Percentiles rank a stretch among this genome's conserved stretches.
Conservation (phyloP, 2,888 invertebrate genomes). For the Griposia aprilina region DNA sequence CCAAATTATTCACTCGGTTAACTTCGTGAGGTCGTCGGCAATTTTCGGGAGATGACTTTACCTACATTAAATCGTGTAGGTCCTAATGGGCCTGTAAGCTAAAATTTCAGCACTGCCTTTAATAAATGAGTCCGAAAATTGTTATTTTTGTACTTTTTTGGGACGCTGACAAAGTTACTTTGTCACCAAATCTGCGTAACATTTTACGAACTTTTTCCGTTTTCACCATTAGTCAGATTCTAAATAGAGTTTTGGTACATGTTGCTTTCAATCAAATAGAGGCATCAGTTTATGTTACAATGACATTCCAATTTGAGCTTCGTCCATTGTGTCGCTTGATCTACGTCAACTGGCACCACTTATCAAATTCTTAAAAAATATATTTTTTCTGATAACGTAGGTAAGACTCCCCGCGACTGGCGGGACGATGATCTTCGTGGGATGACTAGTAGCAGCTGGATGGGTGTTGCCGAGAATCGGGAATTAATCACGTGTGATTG, state of each 20-base stretch:
- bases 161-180: slow-evolving; percentile 4
- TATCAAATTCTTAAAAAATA: background rate
- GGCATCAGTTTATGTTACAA: background rate
- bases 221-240: background rate
- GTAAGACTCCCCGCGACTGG: no score
- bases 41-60: slow-evolving; percentile 57
- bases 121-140: slow-evolving; percentile 31
- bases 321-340: background rate
- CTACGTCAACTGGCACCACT: background rate
- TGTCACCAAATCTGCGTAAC: slow-evolving; percentile 15
- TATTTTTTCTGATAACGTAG: background rate
- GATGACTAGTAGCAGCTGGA: background rate
- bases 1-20: slow-evolving; percentile 60
- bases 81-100: slow-evolving; percentile 54
- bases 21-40: slow-evolving; percentile 56
- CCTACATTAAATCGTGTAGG: slow-evolving; percentile 62
- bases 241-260: background rate
- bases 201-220: background rate
- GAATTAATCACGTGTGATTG: no score
- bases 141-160: slow-evolving; percentile 37
- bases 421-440: background rate
- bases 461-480: background rate
- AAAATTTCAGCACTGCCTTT: slow-evolving; percentile 51
- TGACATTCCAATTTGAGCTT: background rate
- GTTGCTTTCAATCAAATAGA: background rate